Evolutionary conservation across 2,888 invertebrate genomes (phyloP), one percentile per base, ranked within the genome.

Genomic region (Tenthredo scrophulariae): DNA sequence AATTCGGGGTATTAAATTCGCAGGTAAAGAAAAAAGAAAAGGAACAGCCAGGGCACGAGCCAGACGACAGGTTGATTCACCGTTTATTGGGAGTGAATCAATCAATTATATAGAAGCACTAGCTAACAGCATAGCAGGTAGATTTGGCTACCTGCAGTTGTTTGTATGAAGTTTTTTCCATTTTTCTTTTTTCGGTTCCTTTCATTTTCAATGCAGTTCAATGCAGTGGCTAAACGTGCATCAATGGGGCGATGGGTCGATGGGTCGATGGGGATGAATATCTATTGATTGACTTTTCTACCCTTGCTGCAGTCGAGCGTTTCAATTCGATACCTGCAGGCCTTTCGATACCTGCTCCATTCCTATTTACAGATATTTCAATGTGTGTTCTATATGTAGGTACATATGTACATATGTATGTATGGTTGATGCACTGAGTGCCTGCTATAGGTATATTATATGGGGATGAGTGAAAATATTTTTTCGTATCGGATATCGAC

Each of bases 181-280:
- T 15, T 18, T 33, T 33, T 33, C 1, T 26, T 67, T 15, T 18
- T 18, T 77, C n/a, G 50, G 7, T 29, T 26, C 22, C 50, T 33
- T 77, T 77, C 37, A 40, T 54, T 18, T 26, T 26, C 83, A 46
- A 40, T 40, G 46, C 65, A 29, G 37, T 33, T 26, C 80, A 65
- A 83, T 29, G 50, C 67, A 50, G 67, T 67, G 67, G 18, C 67
- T 67, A 33, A 67, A 67, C 67, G 67, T 29, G 80, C 43, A 46
- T 67, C 67, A 67, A 83, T 83, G 50, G 89, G 88, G 86, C 89
- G 89, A 89, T 88, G 87, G 89, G 89, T 90, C 92, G 91, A 91
- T 92, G 88, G 89, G 74, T 92, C 92, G 67, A 91, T 92, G 91
- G 83, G 92, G 92, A 91, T 92, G 91, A 91, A 92, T 92, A 92